phyloP scores from a whole-genome alignment of 2,797 vertebrate species.

The Apogon hyalosoma region DNA sequence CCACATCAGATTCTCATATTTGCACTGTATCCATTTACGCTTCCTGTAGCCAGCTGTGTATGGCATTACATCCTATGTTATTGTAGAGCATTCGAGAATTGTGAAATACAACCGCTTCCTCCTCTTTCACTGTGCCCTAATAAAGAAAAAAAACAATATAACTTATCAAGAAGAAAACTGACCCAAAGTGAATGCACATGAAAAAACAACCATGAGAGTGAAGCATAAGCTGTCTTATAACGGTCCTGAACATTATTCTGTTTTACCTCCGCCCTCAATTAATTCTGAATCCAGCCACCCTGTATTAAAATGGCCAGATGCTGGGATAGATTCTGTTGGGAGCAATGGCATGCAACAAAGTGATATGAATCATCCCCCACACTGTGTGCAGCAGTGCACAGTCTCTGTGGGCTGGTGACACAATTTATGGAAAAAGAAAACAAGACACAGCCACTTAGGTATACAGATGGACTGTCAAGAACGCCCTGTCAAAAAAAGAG shows the following conservation, averaged over 20 bases:
- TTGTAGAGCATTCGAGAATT: slow-evolving; percentile 49
- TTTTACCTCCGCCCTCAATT: slow-evolving; percentile 77
- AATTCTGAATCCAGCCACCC: slow-evolving; percentile 76
- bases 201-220: slow-evolving; percentile 39
- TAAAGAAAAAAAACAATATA: slow-evolving; percentile 63
- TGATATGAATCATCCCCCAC: slow-evolving; percentile 77
- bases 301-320: slow-evolving; percentile 81
- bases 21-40: slow-evolving; percentile 45
- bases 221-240: slow-evolving; percentile 58
- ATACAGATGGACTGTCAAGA: slow-evolving; percentile 55
- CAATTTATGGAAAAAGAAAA: slow-evolving; percentile 69
- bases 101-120: slow-evolving; percentile 67
- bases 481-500: slow-evolving; percentile 22
- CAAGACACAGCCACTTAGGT: slow-evolving; percentile 55
- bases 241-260: slow-evolving; percentile 61
- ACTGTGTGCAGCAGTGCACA: slow-evolving; percentile 33
- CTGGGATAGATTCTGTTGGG: slow-evolving; percentile 82
- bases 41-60: slow-evolving; percentile 50
- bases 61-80: slow-evolving; percentile 56
- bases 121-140: slow-evolving; percentile 31
- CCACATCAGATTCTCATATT: slow-evolving; percentile 24
- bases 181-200: slow-evolving; percentile 49
- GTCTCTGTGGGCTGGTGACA: slow-evolving; percentile 64
- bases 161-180: slow-evolving; percentile 61
- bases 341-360: slow-evolving; percentile 79